These are phyloP conservation scores for Corythucha ciliata DNA, from an alignment of 2,888 invertebrate species.

Conservation along the genomic window DNA sequence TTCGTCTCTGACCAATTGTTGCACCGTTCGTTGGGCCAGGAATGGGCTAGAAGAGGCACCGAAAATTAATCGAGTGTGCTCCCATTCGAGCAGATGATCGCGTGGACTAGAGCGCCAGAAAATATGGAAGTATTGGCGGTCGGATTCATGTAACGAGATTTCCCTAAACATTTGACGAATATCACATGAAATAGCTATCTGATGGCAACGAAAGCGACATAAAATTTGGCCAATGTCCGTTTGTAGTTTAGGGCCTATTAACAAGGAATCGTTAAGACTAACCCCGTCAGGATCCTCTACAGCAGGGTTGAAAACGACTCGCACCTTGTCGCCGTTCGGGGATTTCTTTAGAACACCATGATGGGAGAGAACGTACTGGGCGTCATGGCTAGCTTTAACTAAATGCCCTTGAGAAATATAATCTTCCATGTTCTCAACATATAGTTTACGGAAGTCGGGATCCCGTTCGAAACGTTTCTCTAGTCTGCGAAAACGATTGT, in stretches of 20 bases:
- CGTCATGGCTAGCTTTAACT: background rate
- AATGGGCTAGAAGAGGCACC: too few species aligned
- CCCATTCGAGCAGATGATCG: too few species aligned
- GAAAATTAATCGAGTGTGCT: too few species aligned
- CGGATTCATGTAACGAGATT: constrained; percentile 1
- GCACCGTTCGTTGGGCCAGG: too few species aligned
- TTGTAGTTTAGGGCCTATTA: constrained; percentile 19
- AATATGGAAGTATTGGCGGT: too few species aligned
- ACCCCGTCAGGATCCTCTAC: background rate
- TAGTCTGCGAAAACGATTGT: constrained; percentile 4
- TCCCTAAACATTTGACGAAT: constrained; percentile 1
- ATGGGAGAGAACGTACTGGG: constrained; percentile 19
- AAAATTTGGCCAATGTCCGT: constrained; percentile 8
- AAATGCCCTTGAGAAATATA: constrained; percentile 17
- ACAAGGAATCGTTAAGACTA: constrained; percentile 11
- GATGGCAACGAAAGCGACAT: background rate
- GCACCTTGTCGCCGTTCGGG: background rate
- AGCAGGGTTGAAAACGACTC: constrained; percentile 18
- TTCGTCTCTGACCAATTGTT: too few species aligned
- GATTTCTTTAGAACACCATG: constrained; percentile 19
- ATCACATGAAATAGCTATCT: constrained; percentile 7
- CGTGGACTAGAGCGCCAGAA: too few species aligned
- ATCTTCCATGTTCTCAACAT: constrained; percentile 10
- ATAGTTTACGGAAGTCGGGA: background rate
- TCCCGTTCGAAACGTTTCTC: constrained; percentile 10